phyloP scores from a whole-genome alignment of 2,797 vertebrate genomes.

The Microctenopoma lineatum region DNA sequence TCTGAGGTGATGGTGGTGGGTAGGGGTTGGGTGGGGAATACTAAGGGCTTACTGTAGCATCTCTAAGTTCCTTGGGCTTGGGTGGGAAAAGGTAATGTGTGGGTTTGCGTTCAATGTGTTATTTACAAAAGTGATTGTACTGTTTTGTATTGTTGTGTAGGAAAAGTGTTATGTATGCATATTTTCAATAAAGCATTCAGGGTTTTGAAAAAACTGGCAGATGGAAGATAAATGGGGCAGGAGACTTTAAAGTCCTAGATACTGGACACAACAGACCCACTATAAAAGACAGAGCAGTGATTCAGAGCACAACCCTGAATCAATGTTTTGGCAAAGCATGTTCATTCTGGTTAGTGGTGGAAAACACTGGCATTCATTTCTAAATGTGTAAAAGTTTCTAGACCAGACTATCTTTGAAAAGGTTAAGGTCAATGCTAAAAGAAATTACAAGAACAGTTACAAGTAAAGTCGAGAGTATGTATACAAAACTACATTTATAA shows the following conservation, averaged over 20 bases:
- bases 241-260: slow-evolving; percentile 33
- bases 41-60: slow-evolving; percentile 80
- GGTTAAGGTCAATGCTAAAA: too few relatives aligned
- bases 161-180: slow-evolving; percentile 88
- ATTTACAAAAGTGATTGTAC: slow-evolving; percentile 88
- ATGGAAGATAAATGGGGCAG: slow-evolving; percentile 58
- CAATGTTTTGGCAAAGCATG: slow-evolving; percentile 41
- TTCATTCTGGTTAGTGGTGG: slow-evolving; percentile 1
- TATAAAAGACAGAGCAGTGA: background rate
- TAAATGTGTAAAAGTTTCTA: slow-evolving; percentile 45
- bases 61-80: slow-evolving; percentile 70
- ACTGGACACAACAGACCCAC: slow-evolving; percentile 14
- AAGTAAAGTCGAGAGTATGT: too few relatives aligned
- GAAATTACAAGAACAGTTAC: too few relatives aligned
- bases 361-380: slow-evolving; percentile 40
- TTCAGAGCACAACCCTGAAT: slow-evolving; percentile 2
- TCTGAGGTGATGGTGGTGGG: slow-evolving; percentile 61
- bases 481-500: background rate
- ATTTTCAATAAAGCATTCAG: slow-evolving; percentile 91
- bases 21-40: slow-evolving; percentile 56
- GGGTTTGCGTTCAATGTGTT: slow-evolving; percentile 84
- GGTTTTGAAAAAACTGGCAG: slow-evolving; percentile 78
- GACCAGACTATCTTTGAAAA: too few relatives aligned
- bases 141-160: slow-evolving; percentile 88
- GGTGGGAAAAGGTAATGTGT: slow-evolving; percentile 65